Percentiles rank a stretch among this genome's conserved stretches.
Evolutionary conservation across 2,888 invertebrate genomes (phyloP).

Genomic region (Scotopteryx bipunctaria): DNA sequence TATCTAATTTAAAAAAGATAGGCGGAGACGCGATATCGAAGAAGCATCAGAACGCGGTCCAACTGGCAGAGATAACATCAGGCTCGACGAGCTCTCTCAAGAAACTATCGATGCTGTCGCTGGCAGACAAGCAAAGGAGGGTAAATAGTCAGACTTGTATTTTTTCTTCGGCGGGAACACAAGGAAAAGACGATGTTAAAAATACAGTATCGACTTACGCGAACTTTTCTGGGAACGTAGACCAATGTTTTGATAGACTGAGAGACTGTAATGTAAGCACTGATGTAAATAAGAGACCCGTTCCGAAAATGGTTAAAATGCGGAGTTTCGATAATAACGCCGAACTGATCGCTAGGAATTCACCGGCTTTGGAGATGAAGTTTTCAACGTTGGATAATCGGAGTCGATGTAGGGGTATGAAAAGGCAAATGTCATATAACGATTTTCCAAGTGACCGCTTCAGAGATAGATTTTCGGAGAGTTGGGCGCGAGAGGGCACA

Average conservation of each 20-base stretch:
- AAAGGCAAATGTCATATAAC: conserved; percentile 78
- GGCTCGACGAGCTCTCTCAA: conserved; percentile 74
- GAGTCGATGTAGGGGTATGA: conserved; percentile 74
- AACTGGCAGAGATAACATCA: conserved; percentile 76
- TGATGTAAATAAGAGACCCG: conserved; percentile 53
- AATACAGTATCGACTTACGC: conserved; percentile 70
- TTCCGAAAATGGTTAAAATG: conserved; percentile 67
- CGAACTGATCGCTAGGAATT: conserved; percentile 59
- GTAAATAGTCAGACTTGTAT: conserved; percentile 75
- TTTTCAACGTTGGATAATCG: conserved; percentile 78
- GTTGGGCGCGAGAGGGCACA: conserved; percentile 64
- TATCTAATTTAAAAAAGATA: conserved; percentile 78
- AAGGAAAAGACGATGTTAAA: conserved; percentile 69
- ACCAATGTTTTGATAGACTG: conserved; percentile 77
- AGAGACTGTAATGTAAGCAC: conserved; percentile 61
- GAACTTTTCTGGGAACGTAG: conserved; percentile 78
- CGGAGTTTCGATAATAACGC: conserved; percentile 74
- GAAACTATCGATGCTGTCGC: conserved; percentile 75
- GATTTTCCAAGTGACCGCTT: conserved; percentile 76
- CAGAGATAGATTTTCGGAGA: conserved; percentile 64
- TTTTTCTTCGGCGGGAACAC: conserved; percentile 67
- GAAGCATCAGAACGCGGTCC: conserved; percentile 77
- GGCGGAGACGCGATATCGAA: conserved; percentile 75
- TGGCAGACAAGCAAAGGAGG: conserved; percentile 73
- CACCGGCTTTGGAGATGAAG: conserved; percentile 66